Percentiles rank a stretch among this genome's conserved stretches.
Conservation (phyloP, 2,888 invertebrate genomes). For the Cerceris rybyensis region DNA sequence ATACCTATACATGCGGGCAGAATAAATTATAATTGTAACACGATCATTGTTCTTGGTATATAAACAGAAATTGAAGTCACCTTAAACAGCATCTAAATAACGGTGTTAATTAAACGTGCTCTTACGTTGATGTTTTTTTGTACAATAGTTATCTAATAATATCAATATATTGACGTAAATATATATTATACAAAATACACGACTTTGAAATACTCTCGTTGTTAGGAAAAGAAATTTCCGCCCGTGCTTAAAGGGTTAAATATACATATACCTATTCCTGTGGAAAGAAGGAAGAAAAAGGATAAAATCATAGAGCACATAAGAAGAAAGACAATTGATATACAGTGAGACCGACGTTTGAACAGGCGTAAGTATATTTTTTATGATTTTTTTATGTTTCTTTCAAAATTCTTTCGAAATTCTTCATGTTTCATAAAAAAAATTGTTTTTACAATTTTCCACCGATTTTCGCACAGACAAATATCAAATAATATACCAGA, state of each 20-base stretch:
- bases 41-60: no score
- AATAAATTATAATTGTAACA: conserved; percentile 14
- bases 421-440: no score
- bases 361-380: no score
- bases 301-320: background rate
- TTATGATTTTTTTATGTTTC: no score
- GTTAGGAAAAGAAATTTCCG: conserved; percentile 2
- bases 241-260: conserved; percentile 20
- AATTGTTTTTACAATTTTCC: no score
- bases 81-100: background rate
- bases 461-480: no score
- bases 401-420: no score
- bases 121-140: background rate
- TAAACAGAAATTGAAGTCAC: background rate
- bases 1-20: conserved; percentile 19
- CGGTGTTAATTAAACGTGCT: background rate
- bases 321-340: background rate
- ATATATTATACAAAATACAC: conserved; percentile 22
- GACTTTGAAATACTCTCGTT: background rate
- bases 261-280: conserved; percentile 3
- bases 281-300: conserved; percentile 2
- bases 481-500: no score
- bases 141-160: background rate
- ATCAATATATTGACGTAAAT: background rate
- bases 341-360: no score